Base-by-base conservation (phyloP, 2,797 vertebrate species). In the Podargus strigoides region DNA sequence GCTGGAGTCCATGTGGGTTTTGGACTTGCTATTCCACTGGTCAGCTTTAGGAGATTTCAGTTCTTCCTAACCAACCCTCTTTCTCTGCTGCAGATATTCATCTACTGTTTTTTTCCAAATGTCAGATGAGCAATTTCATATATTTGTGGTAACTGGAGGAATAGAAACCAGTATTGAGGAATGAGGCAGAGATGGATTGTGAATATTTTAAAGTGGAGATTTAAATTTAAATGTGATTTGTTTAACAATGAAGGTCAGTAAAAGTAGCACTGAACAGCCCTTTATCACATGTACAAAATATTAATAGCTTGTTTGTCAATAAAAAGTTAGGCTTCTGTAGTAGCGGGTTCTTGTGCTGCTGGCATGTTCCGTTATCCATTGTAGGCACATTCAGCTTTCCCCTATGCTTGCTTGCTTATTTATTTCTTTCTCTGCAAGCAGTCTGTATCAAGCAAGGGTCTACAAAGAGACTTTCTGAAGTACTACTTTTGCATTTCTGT, bases 281-380 rank as follows among this genome's bases (percentile, higher is more conserved):
- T 64, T 63, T 6, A 2, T 69, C 39, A 37, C 22, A 27, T 27
- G 6, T 55, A 41, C 14, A 46, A 36, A 72, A 70, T 50, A 70
- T 24, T 50, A n/a, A 32, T 41, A 74, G 36, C 22, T 68, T 72
- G 5, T 53, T 66, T 42, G 52, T 44, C 30, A 62, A 15, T 36
- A n/a, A 60, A 23, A 63, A 73, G 30, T 32, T 49, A 50, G 1
- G 10, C 22, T n/a, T 85, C 44, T 56, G 13, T 18, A 19, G 20
- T 36, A 59, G n/a, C 10, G 73, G 60, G 7, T 39, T 74, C 81
- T 74, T 55, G 39, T 80, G 60, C 50, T 85, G 22, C 44, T 70
- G 68, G 3, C 5, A 3, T 66, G 5, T 22, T 49, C 49, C 16
- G 0, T 64, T 75, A 21, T 7, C 23, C 14, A 5, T 36, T 19